These are phyloP conservation scores for Syngnathus acus DNA, from an alignment of 2,797 vertebrate genomes.

Conservation along the genomic window DNA sequence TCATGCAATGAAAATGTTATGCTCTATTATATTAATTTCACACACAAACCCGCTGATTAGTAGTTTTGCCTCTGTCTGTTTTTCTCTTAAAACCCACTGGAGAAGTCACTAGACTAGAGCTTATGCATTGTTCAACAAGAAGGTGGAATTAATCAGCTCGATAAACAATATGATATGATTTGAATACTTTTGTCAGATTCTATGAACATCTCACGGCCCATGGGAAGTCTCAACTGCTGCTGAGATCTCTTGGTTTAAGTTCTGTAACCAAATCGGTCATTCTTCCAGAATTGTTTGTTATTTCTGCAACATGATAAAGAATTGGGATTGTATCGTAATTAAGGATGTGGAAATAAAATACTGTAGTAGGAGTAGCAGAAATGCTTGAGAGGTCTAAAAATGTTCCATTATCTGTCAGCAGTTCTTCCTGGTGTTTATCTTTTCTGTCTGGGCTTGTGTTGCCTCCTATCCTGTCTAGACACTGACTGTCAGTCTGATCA, in stretches of 20 bases:
- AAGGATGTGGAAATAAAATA: slow-evolving; percentile 1
- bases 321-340: not conserved
- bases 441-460: not conserved
- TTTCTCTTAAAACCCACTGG: slow-evolving; percentile 1
- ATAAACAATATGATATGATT: not conserved
- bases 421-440: slow-evolving; percentile 3
- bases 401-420: slow-evolving; percentile 4
- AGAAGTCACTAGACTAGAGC: not conserved
- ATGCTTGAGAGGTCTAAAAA: not conserved
- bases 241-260: not conserved
- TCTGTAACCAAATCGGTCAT: not conserved
- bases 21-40: not conserved
- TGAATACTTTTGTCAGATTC: not conserved
- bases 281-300: not conserved
- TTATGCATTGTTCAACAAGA: not conserved
- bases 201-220: not conserved
- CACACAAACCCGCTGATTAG: not conserved
- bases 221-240: not conserved
- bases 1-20: not conserved
- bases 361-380: not conserved
- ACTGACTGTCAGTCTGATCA: not conserved
- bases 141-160: slow-evolving; percentile 4
- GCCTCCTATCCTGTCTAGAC: slow-evolving; percentile 6
- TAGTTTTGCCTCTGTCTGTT: not conserved
- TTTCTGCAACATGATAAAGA: not conserved